Conservation (phyloP, 2,888 invertebrate species). For the Pachycephus smyrnensis region DNA sequence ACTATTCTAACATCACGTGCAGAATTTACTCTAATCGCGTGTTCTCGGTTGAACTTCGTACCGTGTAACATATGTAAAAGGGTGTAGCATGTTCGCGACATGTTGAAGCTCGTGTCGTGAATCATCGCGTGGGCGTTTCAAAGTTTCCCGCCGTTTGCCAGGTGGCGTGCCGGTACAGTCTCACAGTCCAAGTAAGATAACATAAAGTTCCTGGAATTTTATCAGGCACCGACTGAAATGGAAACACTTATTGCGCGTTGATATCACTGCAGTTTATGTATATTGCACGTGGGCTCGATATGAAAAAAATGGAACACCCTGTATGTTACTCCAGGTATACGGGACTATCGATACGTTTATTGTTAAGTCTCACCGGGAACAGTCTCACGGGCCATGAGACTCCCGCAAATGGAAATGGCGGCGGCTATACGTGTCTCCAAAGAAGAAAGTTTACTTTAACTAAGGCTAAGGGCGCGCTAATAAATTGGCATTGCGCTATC, state of each 20-base stretch:
- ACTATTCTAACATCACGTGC: background rate
- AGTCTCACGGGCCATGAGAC: conserved; percentile 17
- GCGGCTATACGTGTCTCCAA: background rate
- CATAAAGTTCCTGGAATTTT: background rate
- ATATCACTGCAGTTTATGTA: conserved; percentile 37
- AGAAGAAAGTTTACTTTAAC: conserved; percentile 41
- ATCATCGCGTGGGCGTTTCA: background rate
- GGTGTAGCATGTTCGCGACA: background rate
- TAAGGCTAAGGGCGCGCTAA: conserved; percentile 61
- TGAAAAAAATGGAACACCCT: conserved; percentile 8
- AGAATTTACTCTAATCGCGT: background rate
- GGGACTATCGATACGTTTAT: background rate
- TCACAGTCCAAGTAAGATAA: background rate
- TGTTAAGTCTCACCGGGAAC: background rate
- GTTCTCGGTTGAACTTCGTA: background rate
- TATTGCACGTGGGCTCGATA: conserved; percentile 32
- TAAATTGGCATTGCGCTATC: conserved; percentile 58
- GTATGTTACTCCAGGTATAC: background rate
- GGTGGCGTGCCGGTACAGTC: background rate
- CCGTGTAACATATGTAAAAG: background rate
- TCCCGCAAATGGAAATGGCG: background rate
- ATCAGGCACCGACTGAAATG: background rate
- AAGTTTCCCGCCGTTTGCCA: background rate
- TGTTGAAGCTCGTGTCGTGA: background rate
- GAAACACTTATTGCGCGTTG: background rate